Percentiles rank a stretch among this genome's conserved stretches.
Evolutionary conservation across 2,888 invertebrate genomes (phyloP).

Genomic region (Callyntrura sp.): DNA sequence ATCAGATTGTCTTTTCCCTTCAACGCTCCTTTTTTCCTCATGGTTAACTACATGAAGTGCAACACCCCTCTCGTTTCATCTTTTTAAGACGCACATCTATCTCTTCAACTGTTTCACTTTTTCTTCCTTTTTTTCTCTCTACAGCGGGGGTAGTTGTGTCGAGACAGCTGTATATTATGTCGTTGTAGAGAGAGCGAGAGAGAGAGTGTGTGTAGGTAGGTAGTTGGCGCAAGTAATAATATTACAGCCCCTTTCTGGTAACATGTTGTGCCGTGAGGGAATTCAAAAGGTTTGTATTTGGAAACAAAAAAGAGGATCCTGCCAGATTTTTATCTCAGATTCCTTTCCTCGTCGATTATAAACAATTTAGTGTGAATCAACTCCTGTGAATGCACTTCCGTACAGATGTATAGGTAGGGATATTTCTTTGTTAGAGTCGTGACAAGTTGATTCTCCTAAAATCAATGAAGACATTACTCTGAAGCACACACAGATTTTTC

Average conservation of each 20-base stretch:
- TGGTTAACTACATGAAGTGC: slow-evolving; percentile 71
- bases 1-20: slow-evolving; percentile 78
- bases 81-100: slow-evolving; percentile 70
- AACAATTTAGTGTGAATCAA: slow-evolving; percentile 61
- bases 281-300: slow-evolving; percentile 29
- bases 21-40: slow-evolving; percentile 67
- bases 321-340: slow-evolving; percentile 57
- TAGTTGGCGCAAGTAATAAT: background rate
- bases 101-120: slow-evolving; percentile 59
- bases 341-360: slow-evolving; percentile 63
- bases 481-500: slow-evolving; percentile 32
- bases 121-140: background rate
- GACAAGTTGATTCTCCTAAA: slow-evolving; percentile 48
- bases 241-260: slow-evolving; percentile 18
- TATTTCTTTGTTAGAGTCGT: background rate
- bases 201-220: background rate
- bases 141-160: slow-evolving; percentile 22
- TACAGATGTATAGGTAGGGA: slow-evolving; percentile 3
- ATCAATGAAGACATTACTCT: slow-evolving; percentile 25
- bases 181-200: too few relatives aligned
- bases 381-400: slow-evolving; percentile 44
- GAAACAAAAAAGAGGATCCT: background rate
- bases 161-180: background rate
- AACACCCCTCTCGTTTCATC: slow-evolving; percentile 70
- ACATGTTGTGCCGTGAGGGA: slow-evolving; percentile 49